These are phyloP conservation scores for Neosalanx taihuensis DNA, from an alignment of 2,797 vertebrate genomes.

Conservation along the genomic window DNA sequence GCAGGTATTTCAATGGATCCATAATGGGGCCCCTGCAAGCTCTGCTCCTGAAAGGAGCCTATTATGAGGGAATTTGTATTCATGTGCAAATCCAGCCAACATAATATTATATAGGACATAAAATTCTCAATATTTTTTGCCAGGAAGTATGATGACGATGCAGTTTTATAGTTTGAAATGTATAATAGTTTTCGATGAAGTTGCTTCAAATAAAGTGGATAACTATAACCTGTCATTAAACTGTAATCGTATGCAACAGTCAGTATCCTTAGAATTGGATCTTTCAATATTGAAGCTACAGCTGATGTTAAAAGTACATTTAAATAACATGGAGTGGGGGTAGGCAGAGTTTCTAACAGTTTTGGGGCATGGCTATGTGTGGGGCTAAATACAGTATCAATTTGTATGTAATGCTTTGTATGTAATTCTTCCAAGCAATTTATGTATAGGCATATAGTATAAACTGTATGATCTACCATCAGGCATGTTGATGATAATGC, in stretches of 20 bases:
- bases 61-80: slow-evolving; percentile 30
- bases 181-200: background rate
- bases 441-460: too few relatives aligned
- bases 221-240: background rate
- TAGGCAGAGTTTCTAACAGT: too few relatives aligned
- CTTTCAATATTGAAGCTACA: background rate
- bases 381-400: background rate
- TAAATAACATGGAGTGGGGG: too few relatives aligned
- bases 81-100: slow-evolving; percentile 41
- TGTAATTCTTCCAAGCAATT: too few relatives aligned
- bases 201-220: background rate
- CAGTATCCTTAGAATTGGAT: background rate
- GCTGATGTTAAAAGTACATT: background rate
- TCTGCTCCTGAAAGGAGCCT: slow-evolving; percentile 34
- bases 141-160: background rate
- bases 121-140: background rate
- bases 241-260: background rate
- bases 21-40: slow-evolving; percentile 1
- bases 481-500: too few relatives aligned
- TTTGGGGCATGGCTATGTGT: too few relatives aligned
- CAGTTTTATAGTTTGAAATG: background rate
- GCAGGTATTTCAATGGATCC: background rate
- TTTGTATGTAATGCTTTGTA: background rate
- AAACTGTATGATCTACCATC: too few relatives aligned
- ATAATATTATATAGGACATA: slow-evolving; percentile 9